Percentiles rank a stretch among this genome's conserved stretches.
phyloP scores from a whole-genome alignment of 2,888 invertebrate genomes.

The Gymnocheta viridis region DNA sequence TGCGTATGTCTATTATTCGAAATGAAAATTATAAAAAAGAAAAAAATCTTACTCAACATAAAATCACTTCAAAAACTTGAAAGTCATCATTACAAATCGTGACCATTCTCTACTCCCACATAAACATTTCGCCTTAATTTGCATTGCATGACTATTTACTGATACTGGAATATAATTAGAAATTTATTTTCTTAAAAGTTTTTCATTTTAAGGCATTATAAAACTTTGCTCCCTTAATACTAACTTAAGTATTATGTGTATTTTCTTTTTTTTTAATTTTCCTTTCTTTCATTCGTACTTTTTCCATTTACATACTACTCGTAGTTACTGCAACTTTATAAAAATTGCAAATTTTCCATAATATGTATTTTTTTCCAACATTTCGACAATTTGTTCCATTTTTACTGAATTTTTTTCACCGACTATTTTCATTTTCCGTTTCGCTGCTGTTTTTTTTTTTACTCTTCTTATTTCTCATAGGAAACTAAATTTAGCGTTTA shows the following conservation, averaged over 20 bases:
- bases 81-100: too few species aligned
- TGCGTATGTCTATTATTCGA: too few species aligned
- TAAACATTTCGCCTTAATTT: not conserved
- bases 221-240: conserved; percentile 42
- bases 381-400: conserved; percentile 54
- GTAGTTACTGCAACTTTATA: conserved; percentile 38
- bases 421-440: conserved; percentile 41
- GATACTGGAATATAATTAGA: conserved; percentile 9
- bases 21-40: too few species aligned
- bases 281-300: not conserved
- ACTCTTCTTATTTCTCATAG: conserved; percentile 38
- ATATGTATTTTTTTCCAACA: conserved; percentile 1
- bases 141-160: not conserved
- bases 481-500: conserved; percentile 58
- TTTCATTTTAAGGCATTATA: not conserved
- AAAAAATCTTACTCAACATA: too few species aligned
- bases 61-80: too few species aligned
- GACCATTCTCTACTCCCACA: not conserved
- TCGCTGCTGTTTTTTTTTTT: not conserved
- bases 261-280: conserved; percentile 7
- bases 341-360: conserved; percentile 54
- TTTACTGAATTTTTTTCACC: conserved; percentile 18
- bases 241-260: not conserved
- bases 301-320: conserved; percentile 22
- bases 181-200: conserved; percentile 15